Base-by-base conservation (phyloP, 1,140 invertebrate species). In the Pogonomyrmex barbatus region DNA sequence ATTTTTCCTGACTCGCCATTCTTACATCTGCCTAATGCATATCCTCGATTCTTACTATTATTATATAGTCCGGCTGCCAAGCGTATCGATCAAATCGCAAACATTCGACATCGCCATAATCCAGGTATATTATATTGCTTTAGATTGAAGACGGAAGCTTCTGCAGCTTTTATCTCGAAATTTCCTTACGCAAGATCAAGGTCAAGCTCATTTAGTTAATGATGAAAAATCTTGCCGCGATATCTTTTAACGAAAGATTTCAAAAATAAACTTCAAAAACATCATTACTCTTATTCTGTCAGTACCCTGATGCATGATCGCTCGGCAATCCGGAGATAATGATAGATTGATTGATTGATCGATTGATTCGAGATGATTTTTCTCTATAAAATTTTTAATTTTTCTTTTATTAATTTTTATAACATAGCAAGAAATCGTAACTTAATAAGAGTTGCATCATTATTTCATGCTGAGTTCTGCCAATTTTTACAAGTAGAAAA, bases 21-120 rank as follows among this genome's bases (percentile, higher is more conserved):
- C 70, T 65, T 39, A 33, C 77, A 86, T 63, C 56, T 45, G 50
- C 70, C 42, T 71, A 71, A 63, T 86, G 30, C 52, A 45, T 86
- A 78, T 33, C 73, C 70, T 86, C 68, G 58, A 79, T 86, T 75
- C 73, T 79, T 79, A 79, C 9, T n/a, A 67, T 86, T 77, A 85
- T 47, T 54, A 52, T 47, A 24, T 54, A 76, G 17, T 88, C 84
- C 50, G 84, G 56, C 30, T 75, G 84, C 83, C 87, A 71, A 88
- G 75, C 73, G 63, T 36, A 77, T 86, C 83, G 75, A 68, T 67
- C 54, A 58, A 79, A 85, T 47, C 63, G 30, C 47, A 73, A 58
- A 9, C 36, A 17, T 82, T 73, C 52, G 52, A 73, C 50, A 83
- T 73, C 54, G 39, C 54, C 24, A 36, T 39, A 17, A 82, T 71